Evolutionary conservation across 2,888 invertebrate species (phyloP).

Genomic region (Phoenoteleia sp.): DNA sequence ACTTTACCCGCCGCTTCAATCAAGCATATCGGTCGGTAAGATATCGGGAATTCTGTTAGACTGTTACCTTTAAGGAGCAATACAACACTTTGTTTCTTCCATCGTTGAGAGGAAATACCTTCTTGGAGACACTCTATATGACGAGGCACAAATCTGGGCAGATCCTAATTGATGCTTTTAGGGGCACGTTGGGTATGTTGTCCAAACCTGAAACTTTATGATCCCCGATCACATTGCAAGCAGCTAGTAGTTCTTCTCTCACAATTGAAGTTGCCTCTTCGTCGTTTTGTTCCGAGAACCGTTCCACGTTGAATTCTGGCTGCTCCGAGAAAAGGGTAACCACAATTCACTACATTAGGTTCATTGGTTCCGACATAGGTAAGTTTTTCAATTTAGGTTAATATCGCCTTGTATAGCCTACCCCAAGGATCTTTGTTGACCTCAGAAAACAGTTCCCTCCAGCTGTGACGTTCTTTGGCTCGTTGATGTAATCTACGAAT

Average conservation of each 20-base stretch:
- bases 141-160: not conserved
- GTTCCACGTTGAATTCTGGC: too few relatives aligned
- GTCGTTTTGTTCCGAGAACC: too few relatives aligned
- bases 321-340: constrained; percentile 51
- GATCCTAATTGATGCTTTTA: constrained; percentile 25
- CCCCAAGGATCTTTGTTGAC: not conserved
- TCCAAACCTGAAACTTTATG: constrained; percentile 71
- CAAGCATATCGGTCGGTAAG: constrained; percentile 47
- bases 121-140: constrained; percentile 39
- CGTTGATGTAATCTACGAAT: not conserved
- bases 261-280: too few relatives aligned
- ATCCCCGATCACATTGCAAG: too few relatives aligned
- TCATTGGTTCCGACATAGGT: too few relatives aligned
- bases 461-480: not conserved
- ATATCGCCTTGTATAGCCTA: not conserved
- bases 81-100: constrained; percentile 49
- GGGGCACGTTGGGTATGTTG: constrained; percentile 64
- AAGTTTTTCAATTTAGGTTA: constrained; percentile 27
- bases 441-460: not conserved
- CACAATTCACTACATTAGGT: constrained; percentile 67
- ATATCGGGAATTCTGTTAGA: not conserved
- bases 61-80: not conserved
- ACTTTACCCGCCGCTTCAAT: constrained; percentile 42
- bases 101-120: constrained; percentile 18
- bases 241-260: too few relatives aligned